A percentile compares a stretch with the other conserved stretches of the same genome.
Conservation (phyloP, 2,888 invertebrate species). For the Ctenicera cuprea region DNA sequence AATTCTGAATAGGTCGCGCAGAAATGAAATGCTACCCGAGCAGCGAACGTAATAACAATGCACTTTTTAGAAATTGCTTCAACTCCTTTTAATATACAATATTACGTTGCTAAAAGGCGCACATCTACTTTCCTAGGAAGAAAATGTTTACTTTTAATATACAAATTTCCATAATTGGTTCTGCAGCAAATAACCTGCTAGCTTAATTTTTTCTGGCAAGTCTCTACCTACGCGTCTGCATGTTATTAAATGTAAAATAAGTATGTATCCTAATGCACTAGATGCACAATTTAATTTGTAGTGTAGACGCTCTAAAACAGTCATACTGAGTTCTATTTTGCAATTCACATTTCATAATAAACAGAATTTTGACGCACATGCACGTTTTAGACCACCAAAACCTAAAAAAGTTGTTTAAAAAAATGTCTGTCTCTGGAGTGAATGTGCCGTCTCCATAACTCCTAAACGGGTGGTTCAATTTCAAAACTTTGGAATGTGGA, state of each 20-base stretch:
- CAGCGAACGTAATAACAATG: constrained; percentile 29
- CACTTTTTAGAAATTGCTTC: constrained; percentile 33
- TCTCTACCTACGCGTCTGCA: constrained; percentile 28
- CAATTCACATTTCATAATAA: too few relatives aligned
- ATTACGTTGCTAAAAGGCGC: constrained; percentile 19
- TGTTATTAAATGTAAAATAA: constrained; percentile 21
- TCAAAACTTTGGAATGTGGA: too few relatives aligned
- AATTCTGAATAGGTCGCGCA: constrained; percentile 11
- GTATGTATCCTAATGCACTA: too few relatives aligned
- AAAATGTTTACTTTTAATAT: constrained; percentile 44
- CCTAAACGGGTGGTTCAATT: too few relatives aligned
- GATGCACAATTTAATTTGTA: too few relatives aligned
- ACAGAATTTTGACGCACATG: too few relatives aligned
- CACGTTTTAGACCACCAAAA: too few relatives aligned
- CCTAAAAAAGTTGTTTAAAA: too few relatives aligned
- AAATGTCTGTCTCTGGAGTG: too few relatives aligned
- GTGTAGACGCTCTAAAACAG: too few relatives aligned
- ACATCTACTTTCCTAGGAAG: constrained; percentile 24
- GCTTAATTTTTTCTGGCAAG: constrained; percentile 25
- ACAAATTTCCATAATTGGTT: constrained; percentile 50
- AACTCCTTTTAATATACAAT: constrained; percentile 38
- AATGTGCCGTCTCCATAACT: too few relatives aligned
- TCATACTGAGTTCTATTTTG: too few relatives aligned
- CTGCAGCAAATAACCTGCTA: constrained; percentile 20
- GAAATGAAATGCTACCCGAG: constrained; percentile 28